These are phyloP conservation scores for Trypoxylus dichotomus DNA, from an alignment of 1,140 invertebrate genomes.

Conservation along the genomic window DNA sequence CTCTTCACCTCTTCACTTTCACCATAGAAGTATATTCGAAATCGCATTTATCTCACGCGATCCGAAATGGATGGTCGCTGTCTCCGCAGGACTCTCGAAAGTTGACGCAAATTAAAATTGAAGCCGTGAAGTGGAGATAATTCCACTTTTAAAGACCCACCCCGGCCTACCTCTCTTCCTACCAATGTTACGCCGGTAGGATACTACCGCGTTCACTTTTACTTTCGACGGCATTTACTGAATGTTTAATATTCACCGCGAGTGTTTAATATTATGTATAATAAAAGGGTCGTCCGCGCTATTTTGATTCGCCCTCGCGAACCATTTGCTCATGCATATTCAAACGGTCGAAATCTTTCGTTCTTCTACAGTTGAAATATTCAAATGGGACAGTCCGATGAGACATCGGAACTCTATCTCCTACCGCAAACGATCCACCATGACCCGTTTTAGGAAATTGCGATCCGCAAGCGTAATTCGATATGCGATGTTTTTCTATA, in stretches of 20 bases:
- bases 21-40: not conserved
- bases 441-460: no score
- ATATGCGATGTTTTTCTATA: no score
- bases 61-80: not conserved
- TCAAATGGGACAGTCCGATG: not conserved
- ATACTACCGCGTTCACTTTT: not conserved
- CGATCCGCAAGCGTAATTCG: no score
- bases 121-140: not conserved
- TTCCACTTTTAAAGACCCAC: not conserved
- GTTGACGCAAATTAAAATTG: not conserved
- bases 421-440: no score
- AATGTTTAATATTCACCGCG: not conserved
- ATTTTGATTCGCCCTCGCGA: not conserved
- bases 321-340: not conserved
- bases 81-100: not conserved
- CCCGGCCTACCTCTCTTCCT: not conserved
- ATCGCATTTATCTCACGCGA: not conserved
- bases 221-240: not conserved
- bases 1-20: not conserved
- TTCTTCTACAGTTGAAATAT: slow-evolving; percentile 1
- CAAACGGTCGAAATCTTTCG: not conserved
- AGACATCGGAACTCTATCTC: slow-evolving; percentile 32
- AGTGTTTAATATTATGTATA: not conserved
- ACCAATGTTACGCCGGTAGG: not conserved
- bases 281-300: not conserved